Evolutionary conservation across 2,888 invertebrate genomes (phyloP).

Genomic region (Athalia cordata): DNA sequence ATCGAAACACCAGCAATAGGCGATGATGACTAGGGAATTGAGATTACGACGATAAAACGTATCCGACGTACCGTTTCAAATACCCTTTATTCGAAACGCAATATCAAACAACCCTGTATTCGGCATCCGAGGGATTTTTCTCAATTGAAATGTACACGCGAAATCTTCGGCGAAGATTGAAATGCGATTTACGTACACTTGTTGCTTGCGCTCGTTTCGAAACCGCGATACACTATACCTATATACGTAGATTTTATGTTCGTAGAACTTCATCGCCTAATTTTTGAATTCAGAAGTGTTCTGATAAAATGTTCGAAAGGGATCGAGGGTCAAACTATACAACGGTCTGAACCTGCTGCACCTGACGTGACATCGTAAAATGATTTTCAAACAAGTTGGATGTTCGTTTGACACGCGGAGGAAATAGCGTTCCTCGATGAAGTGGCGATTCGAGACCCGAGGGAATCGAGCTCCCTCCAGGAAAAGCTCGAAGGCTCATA

Average conservation of each 20-base stretch:
- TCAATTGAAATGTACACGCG: constrained; percentile 9
- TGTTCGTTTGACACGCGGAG: too few species aligned
- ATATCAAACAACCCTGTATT: background rate
- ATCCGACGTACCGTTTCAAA: background rate
- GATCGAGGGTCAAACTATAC: too few species aligned
- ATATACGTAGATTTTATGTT: background rate
- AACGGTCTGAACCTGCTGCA: too few species aligned
- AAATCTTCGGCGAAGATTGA: background rate
- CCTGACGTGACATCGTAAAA: too few species aligned
- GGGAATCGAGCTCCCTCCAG: too few species aligned
- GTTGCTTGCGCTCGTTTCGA: constrained; percentile 3
- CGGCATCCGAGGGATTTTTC: background rate
- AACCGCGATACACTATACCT: background rate
- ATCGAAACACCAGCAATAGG: background rate
- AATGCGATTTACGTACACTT: constrained; percentile 8
- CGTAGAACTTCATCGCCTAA: too few species aligned
- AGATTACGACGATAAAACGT: background rate
- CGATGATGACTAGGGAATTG: background rate
- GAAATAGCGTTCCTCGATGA: too few species aligned
- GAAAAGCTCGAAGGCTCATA: background rate
- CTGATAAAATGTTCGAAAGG: too few species aligned
- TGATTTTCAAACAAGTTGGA: too few species aligned
- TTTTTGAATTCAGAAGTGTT: too few species aligned
- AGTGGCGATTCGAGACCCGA: too few species aligned
- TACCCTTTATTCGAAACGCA: background rate